A percentile compares a stretch with the other conserved stretches of the same genome.
phyloP scores from a whole-genome alignment of 2,888 invertebrate genomes.

The Spilosoma lubricipeda region DNA sequence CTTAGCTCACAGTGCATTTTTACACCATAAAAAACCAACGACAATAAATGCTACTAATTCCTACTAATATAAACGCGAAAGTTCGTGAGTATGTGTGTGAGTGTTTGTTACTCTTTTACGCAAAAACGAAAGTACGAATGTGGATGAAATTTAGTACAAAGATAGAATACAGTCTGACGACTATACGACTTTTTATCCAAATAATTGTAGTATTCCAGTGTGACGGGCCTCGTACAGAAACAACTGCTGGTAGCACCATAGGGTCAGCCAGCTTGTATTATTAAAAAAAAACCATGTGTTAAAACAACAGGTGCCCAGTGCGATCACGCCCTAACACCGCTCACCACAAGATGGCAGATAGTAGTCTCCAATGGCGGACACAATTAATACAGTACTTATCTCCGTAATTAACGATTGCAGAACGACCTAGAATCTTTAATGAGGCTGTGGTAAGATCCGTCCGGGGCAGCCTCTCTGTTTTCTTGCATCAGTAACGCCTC shows the following conservation, averaged over 20 bases:
- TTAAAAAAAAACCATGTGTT: background rate
- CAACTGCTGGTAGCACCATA: too few relatives aligned
- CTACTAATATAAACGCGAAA: too few relatives aligned
- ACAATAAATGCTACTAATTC: background rate
- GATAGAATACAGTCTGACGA: too few relatives aligned
- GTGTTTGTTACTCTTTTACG: too few relatives aligned
- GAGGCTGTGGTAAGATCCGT: conserved; percentile 83
- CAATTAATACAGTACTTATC: conserved; percentile 85
- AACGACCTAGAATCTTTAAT: conserved; percentile 85
- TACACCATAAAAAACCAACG: background rate
- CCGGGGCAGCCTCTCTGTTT: conserved; percentile 46
- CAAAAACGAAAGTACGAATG: too few relatives aligned
- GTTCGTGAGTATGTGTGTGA: too few relatives aligned
- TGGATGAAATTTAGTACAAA: too few relatives aligned
- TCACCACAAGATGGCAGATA: conserved; percentile 74
- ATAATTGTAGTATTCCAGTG: too few relatives aligned
- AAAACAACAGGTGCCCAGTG: conserved; percentile 1
- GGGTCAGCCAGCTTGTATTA: too few relatives aligned
- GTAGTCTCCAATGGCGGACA: conserved; percentile 77
- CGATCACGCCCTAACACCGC: conserved; percentile 36
- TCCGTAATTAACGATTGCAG: conserved; percentile 84
- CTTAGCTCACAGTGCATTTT: too few relatives aligned
- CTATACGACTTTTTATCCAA: too few relatives aligned
- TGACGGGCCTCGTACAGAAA: too few relatives aligned
- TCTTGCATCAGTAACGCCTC: conserved; percentile 39